A percentile compares a stretch with the other conserved stretches of the same genome.
These are phyloP conservation scores for Strongylocentrotus purpuratus DNA, from an alignment of 35 echinoderm and acorn worm species.

Conservation along the genomic window DNA sequence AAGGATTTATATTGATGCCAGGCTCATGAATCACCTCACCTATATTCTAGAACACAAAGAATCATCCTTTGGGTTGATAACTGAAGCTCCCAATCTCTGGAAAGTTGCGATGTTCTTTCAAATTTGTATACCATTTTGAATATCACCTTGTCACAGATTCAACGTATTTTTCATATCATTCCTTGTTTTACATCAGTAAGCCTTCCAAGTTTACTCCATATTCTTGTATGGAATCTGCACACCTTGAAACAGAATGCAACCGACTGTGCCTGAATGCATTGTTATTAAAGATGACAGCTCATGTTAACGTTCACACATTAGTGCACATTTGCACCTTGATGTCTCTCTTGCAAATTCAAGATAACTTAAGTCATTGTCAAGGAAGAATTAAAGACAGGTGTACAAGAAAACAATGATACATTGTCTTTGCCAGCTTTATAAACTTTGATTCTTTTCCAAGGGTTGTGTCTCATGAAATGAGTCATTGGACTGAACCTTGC, in stretches of 20 bases:
- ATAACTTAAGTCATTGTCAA: background rate
- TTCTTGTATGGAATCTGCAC: background rate
- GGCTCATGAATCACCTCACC: background rate
- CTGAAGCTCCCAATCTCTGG: background rate
- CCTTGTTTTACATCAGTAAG: background rate
- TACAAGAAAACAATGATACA: background rate
- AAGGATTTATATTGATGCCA: background rate
- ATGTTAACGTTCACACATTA: background rate
- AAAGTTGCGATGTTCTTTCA: background rate
- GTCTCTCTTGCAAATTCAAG: background rate
- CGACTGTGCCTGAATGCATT: background rate
- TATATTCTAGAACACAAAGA: background rate
- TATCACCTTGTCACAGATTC: background rate
- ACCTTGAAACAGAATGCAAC: conserved; percentile 9
- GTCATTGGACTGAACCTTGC: background rate
- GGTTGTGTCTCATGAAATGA: background rate
- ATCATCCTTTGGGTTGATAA: background rate
- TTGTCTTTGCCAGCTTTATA: background rate
- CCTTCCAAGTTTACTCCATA: background rate
- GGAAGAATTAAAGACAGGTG: background rate
- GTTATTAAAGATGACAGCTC: background rate
- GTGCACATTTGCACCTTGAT: background rate
- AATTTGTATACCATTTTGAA: background rate
- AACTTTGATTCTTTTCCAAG: background rate
- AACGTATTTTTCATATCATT: background rate